These are phyloP conservation scores for Mesorhabditis spiculigera DNA, from an alignment of 2,888 invertebrate species.

Conservation along the genomic window DNA sequence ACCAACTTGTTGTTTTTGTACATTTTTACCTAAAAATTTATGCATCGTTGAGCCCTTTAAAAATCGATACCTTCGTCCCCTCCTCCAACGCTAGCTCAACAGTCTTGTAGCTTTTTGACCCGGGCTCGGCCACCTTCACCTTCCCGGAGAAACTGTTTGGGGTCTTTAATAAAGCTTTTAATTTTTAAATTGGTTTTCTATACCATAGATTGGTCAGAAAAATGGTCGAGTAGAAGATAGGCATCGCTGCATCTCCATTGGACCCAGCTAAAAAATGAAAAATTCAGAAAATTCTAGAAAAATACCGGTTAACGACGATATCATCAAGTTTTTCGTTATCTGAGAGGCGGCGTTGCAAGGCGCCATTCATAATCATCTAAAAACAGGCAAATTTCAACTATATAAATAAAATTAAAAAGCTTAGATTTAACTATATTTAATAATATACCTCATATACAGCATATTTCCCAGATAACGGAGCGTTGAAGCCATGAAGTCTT, in stretches of 20 bases:
- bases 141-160: conserved; percentile 43
- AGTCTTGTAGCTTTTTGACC: conserved; percentile 50
- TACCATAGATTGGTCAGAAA: conserved; percentile 21
- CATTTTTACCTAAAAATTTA: conserved; percentile 18
- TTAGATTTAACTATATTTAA: neutral
- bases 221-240: conserved; percentile 29
- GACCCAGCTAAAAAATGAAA: conserved; percentile 17
- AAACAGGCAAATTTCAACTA: neutral
- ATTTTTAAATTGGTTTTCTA: neutral
- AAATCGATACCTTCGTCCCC: conserved; percentile 8
- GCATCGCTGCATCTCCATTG: conserved; percentile 28
- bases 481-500: conserved; percentile 25
- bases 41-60: neutral
- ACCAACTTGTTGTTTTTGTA: conserved; percentile 32
- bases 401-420: neutral
- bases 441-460: conserved; percentile 43
- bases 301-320: conserved; percentile 22
- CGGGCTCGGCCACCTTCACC: conserved; percentile 50
- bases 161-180: neutral
- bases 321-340: conserved; percentile 25
- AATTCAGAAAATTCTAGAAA: conserved; percentile 5
- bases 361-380: conserved; percentile 21
- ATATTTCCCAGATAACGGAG: conserved; percentile 25
- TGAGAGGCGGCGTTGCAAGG: conserved; percentile 23
- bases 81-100: conserved; percentile 46